Base-by-base conservation (phyloP, 92 coral and sea anemone genomes). In the Anthopleura xanthogrammica region DNA sequence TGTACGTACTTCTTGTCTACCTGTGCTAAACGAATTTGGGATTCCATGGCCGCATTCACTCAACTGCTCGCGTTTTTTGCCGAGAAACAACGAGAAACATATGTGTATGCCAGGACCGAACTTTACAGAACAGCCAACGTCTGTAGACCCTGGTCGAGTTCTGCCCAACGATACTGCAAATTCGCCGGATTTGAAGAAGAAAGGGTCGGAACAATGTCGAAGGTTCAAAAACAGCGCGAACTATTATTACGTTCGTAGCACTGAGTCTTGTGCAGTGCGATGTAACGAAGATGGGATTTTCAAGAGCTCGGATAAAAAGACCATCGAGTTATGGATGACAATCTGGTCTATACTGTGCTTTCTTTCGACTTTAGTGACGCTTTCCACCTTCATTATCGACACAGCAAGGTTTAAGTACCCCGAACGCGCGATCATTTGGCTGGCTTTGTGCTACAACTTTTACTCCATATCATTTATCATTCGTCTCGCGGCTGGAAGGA, bases 101-200 rank as follows among this genome's bases (percentile, higher is more conserved):
- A 97, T 97, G 99, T 97, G 99, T 72, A 97, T 97, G 99, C 91
- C 92, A 9, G 99, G 98, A 2, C 98, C 97, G 19, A 85, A 86
- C 52, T 87, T 92, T 70, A 92, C 92, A 24, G 88, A 88, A 12
- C 83, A 78, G 12, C 60, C 86, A 16, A 82, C 83, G 56, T 52
- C 86, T 1, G 60, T 80, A 42, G 83, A 85, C 55, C 75, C 66
- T 4, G 79, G 77, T 9, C 23, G 60, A 24, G 54, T 23, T 55
- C 68, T 65, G 16, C 80, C 78, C 29, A 91, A 88, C 23, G 92
- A 79, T 17, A 88, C 82, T 9, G 16, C 80, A 16, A 16, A 70
- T 12, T 64, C 88, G 8, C 81, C 92, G 52, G 52, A 84, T 52
- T 76, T 72, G 46, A 60, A 64, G 16, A 79, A 83, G 48, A 84